Percentiles rank a stretch among this genome's conserved stretches.
These are phyloP conservation scores for Allophyes oxyacanthae DNA, from an alignment of 2,888 invertebrate species.

Conservation along the genomic window DNA sequence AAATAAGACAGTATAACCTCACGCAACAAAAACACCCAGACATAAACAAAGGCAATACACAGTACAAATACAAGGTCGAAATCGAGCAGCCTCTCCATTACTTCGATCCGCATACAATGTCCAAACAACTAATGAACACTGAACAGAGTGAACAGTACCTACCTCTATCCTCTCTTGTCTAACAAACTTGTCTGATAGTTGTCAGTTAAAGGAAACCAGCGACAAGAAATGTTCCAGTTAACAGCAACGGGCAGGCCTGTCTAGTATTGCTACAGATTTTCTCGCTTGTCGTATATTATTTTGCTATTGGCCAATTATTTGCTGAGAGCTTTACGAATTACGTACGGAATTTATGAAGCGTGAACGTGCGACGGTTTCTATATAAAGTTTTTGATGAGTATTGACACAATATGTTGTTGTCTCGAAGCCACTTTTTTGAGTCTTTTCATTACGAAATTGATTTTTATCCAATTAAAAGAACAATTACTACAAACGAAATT, in stretches of 20 bases:
- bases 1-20: constrained; percentile 6
- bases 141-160: constrained; percentile 59
- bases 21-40: constrained; percentile 17
- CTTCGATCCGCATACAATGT: constrained; percentile 57
- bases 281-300: constrained; percentile 62
- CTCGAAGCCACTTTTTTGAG: constrained; percentile 25
- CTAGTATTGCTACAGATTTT: constrained; percentile 59
- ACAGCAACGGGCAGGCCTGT: constrained; percentile 64
- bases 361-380: constrained; percentile 10
- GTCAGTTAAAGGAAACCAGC: constrained; percentile 69
- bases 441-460: no score
- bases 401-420: constrained; percentile 11
- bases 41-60: constrained; percentile 25
- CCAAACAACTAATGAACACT: constrained; percentile 65
- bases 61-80: constrained; percentile 34
- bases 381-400: constrained; percentile 31
- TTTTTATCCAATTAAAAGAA: no score
- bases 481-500: no score
- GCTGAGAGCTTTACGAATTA: constrained; percentile 42
- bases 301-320: constrained; percentile 61
- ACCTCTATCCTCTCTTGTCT: constrained; percentile 60
- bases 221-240: constrained; percentile 73
- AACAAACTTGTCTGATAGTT: constrained; percentile 70
- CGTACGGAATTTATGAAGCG: constrained; percentile 30
- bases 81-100: constrained; percentile 46